Base-by-base conservation (phyloP, 2,797 vertebrate species). In the Sorex maritimensis region DNA sequence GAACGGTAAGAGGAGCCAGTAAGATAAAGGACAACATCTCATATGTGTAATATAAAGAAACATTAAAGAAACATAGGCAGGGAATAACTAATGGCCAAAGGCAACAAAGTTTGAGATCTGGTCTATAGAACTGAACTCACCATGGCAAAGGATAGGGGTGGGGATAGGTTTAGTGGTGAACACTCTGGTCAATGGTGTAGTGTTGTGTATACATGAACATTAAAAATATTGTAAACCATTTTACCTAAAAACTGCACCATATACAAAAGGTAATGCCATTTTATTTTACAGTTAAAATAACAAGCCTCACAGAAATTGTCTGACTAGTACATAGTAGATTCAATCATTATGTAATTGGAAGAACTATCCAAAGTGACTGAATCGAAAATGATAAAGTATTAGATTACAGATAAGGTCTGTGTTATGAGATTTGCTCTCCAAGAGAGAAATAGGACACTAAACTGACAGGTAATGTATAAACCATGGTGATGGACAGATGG, bases 211-310 rank as follows among this genome's bases (percentile, higher is more conserved):
- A 7, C 41, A 44, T 44, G 41, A 44, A 44, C 41, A 44, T 44
- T 44, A 44, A 44, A 7, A 44, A 44, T 44, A 44, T 44, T 44
- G 41, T 44, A 44, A 44, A 44, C 41, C 41, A 44, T 44, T 5
- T 5, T 44, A 44, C 41, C 41, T 44, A 44, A 44, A 44, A 44
- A 44, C 41, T 44, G 41, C 41, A 44, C 21, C 38, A 77, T 41
- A 68, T 81, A 30, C 67, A 92, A 14, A 49, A 84, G 4, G 55
- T 38, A 91, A 69, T 74, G 58, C 12, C 19, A 81, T 68, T 91
- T 38, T 52, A 86, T 88, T 89, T 71, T 83, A 65, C 6, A 91
- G 12, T 68, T 91, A 44, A 83, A 95, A 63, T 93, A 80, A 44
- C 72, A 84, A 88, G 44, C 38, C 21, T 73, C 34, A 72, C 14